Conservation (phyloP, 1,140 invertebrate genomes). For the Rhysida immarginata region DNA sequence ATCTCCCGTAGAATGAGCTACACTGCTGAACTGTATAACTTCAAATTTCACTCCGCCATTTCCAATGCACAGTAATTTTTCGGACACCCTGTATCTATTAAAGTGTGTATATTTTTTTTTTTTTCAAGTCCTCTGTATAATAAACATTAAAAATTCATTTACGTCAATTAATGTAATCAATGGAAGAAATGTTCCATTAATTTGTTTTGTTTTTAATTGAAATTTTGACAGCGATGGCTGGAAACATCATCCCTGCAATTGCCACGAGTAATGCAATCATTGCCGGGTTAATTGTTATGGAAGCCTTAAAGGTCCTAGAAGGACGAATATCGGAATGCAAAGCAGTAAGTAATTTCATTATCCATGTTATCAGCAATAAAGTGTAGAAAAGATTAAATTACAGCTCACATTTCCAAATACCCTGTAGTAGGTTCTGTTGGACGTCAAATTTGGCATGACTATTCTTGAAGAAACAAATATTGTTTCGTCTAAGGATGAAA, state of each 20-base stretch:
- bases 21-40: too few relatives aligned
- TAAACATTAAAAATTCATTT: too few relatives aligned
- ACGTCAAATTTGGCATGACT: not conserved
- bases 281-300: constrained; percentile 80
- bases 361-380: not conserved
- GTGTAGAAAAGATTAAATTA: not conserved
- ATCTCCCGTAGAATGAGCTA: too few relatives aligned
- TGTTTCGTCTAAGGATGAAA: too few relatives aligned
- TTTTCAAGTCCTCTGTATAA: too few relatives aligned
- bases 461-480: not conserved
- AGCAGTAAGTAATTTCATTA: constrained; percentile 42
- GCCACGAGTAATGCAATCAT: constrained; percentile 97
- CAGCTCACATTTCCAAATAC: constrained; percentile 1
- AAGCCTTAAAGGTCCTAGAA: constrained; percentile 65
- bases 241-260: constrained; percentile 94
- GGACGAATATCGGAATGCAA: constrained; percentile 51
- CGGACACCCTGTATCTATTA: too few relatives aligned
- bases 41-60: too few relatives aligned
- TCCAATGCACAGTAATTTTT: too few relatives aligned
- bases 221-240: constrained; percentile 99
- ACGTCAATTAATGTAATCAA: too few relatives aligned
- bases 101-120: too few relatives aligned
- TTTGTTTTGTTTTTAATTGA: too few relatives aligned
- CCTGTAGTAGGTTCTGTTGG: not conserved
- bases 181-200: too few relatives aligned